Evolutionary conservation across 2,797 vertebrate species (phyloP).

Genomic region (Falco columbarius): DNA sequence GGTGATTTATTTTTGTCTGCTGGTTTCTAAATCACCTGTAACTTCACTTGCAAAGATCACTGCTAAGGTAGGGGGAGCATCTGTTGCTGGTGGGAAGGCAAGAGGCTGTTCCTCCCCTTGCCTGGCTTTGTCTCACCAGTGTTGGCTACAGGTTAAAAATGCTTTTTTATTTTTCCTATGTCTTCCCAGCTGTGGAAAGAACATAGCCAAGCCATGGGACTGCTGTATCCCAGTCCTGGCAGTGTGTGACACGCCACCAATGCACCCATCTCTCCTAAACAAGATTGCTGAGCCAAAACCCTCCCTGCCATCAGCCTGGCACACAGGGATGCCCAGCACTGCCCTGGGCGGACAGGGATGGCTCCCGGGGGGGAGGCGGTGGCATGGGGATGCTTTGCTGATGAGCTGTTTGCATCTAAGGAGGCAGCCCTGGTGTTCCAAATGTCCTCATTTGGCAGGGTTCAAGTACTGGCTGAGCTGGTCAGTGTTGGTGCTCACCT

Average conservation of each 20-base stretch:
- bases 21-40: not conserved
- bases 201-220: not conserved
- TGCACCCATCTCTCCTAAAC: not conserved
- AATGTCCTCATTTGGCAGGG: not conserved
- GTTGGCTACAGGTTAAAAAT: not conserved
- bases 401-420: not conserved
- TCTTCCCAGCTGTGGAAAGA: not conserved
- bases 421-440: not conserved
- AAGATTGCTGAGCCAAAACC: not conserved
- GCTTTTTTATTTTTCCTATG: fast-evolving
- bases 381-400: not conserved
- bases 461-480: not conserved
- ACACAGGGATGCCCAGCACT: not conserved
- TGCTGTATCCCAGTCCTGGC: not conserved
- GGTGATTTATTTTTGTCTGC: not conserved
- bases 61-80: not conserved
- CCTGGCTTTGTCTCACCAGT: fast-evolving
- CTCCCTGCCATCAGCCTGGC: not conserved
- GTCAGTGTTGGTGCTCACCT: fast-evolving
- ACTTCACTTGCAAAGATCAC: not conserved
- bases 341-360: fast-evolving
- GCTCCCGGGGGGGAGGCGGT: fast-evolving
- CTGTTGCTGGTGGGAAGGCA: not conserved
- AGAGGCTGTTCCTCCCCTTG: not conserved
- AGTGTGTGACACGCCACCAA: not conserved